Evolutionary conservation across 1,140 invertebrate species (phyloP).

Genomic region (Leptinotarsa texana): DNA sequence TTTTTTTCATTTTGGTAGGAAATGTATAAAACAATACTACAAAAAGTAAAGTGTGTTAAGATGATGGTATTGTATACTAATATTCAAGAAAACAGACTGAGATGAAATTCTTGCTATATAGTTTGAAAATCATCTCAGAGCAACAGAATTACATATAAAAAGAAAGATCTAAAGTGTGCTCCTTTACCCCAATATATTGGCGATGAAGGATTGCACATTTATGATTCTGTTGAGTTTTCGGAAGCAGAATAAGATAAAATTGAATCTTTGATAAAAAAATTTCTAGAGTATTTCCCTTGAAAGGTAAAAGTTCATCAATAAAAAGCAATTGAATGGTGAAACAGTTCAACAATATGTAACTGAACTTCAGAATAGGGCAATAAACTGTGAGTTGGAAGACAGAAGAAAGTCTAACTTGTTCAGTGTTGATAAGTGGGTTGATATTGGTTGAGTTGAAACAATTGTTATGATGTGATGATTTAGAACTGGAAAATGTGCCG

Average conservation of each 20-base stretch:
- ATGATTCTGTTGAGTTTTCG: neutral
- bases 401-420: neutral
- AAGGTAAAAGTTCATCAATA: slow-evolving; percentile 4
- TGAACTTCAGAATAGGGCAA: slow-evolving; percentile 28
- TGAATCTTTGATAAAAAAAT: neutral
- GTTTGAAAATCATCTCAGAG: slow-evolving; percentile 45
- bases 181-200: slow-evolving; percentile 12
- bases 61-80: too few relatives aligned
- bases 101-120: slow-evolving; percentile 19
- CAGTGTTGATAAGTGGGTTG: neutral
- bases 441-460: neutral
- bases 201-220: slow-evolving; percentile 39
- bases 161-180: slow-evolving; percentile 40
- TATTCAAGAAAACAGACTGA: too few relatives aligned
- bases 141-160: slow-evolving; percentile 40
- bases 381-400: slow-evolving; percentile 16
- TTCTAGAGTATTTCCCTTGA: neutral
- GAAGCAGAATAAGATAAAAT: neutral
- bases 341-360: slow-evolving; percentile 28
- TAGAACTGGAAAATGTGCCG: neutral
- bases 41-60: too few relatives aligned
- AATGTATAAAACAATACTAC: too few relatives aligned
- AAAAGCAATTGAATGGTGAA: slow-evolving; percentile 20
- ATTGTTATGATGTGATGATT: neutral
- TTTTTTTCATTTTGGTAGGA: too few relatives aligned